A percentile compares a stretch with the other conserved stretches of the same genome.
Conservation (phyloP, 2,888 invertebrate genomes). For the Crematogaster levior region DNA sequence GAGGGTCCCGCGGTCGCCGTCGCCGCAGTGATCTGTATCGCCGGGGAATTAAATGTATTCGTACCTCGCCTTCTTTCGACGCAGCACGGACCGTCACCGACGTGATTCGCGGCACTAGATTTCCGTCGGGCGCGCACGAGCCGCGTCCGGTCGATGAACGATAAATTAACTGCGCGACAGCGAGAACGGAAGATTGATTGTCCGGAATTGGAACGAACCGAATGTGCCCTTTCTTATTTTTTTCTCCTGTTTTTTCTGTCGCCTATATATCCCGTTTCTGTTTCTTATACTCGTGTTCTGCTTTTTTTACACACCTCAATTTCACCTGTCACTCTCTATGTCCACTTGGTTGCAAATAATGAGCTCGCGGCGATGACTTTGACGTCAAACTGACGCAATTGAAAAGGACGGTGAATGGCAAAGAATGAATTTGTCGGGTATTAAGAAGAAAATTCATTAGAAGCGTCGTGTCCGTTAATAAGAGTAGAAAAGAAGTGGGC, state of each 20-base stretch:
- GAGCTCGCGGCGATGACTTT: background rate
- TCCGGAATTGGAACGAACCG: slow-evolving; percentile 63
- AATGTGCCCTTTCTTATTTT: slow-evolving; percentile 44
- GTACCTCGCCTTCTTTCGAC: slow-evolving; percentile 53
- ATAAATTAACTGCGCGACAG: slow-evolving; percentile 70
- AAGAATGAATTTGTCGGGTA: background rate
- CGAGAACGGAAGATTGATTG: slow-evolving; percentile 69
- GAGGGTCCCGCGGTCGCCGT: slow-evolving; percentile 24
- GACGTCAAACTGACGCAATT: slow-evolving; percentile 15
- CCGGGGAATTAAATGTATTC: slow-evolving; percentile 65
- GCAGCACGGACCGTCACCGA: background rate
- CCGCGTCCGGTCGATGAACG: slow-evolving; percentile 61
- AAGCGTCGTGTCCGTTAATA: background rate
- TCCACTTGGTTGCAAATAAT: slow-evolving; percentile 22
- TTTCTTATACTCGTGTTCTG: background rate
- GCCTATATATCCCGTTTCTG: background rate
- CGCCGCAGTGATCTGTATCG: slow-evolving; percentile 60
- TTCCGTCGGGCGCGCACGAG: slow-evolving; percentile 43
- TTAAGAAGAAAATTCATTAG: background rate
- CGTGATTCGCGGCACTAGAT: slow-evolving; percentile 49
- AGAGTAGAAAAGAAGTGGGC: background rate
- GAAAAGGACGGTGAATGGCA: background rate
- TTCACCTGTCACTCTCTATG: slow-evolving; percentile 24
- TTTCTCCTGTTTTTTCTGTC: background rate
- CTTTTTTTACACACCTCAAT: slow-evolving; percentile 5